Percentiles rank a stretch among this genome's conserved stretches.
Evolutionary conservation across 2,888 invertebrate genomes (phyloP).

Genomic region (Cheilosia vulpina): DNA sequence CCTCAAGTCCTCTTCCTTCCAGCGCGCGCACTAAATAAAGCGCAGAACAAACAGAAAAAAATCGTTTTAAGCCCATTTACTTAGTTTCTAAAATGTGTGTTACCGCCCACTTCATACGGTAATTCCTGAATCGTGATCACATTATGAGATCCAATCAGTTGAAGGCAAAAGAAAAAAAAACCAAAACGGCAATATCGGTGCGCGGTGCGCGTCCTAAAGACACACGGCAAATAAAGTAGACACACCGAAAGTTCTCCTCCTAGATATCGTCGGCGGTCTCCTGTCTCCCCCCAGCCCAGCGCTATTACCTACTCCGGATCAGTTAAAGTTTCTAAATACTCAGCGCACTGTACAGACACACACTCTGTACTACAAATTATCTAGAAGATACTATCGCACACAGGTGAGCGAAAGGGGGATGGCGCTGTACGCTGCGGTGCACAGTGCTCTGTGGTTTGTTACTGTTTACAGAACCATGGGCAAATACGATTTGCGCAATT

Average conservation of each 20-base stretch:
- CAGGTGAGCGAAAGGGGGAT: slow-evolving; percentile 55
- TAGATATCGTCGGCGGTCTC: slow-evolving; percentile 8
- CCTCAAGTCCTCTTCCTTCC: slow-evolving; percentile 54
- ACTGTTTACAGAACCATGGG: slow-evolving; percentile 71
- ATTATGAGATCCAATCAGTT: slow-evolving; percentile 82
- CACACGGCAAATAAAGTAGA: slow-evolving; percentile 39
- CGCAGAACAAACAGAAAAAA: slow-evolving; percentile 63
- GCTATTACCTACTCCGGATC: slow-evolving; percentile 59
- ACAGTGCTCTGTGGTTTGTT: slow-evolving; percentile 40
- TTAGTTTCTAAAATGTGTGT: slow-evolving; percentile 76
- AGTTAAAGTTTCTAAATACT: slow-evolving; percentile 73
- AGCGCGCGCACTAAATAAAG: slow-evolving; percentile 55
- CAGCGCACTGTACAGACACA: slow-evolving; percentile 9
- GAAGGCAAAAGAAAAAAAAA: slow-evolving; percentile 34
- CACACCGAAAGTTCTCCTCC: slow-evolving; percentile 39
- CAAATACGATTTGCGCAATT: slow-evolving; percentile 71
- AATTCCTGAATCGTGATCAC: slow-evolving; percentile 83
- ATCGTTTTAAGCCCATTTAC: slow-evolving; percentile 74
- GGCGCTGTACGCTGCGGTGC: slow-evolving; percentile 15
- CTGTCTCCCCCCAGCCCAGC: not conserved
- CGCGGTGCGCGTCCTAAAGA: slow-evolving; percentile 57
- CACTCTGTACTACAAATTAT: slow-evolving; percentile 41
- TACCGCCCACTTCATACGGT: slow-evolving; percentile 83
- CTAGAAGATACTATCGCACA: slow-evolving; percentile 48
- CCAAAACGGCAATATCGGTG: slow-evolving; percentile 73